These are phyloP conservation scores for Tetramorium bicarinatum DNA, from an alignment of 2,888 invertebrate species.

Conservation along the genomic window DNA sequence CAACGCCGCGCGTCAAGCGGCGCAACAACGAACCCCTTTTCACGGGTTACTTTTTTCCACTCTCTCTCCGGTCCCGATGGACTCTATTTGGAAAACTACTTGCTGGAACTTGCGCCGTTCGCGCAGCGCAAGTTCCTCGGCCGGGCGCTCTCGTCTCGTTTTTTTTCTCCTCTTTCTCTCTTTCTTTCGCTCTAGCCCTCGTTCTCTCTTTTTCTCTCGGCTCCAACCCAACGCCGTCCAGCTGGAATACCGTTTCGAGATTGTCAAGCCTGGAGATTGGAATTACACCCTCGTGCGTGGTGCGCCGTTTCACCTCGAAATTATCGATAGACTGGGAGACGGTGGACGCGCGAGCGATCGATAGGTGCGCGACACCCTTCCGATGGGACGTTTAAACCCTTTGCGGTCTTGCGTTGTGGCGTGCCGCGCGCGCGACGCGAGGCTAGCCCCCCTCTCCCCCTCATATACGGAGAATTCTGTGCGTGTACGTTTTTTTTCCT, in stretches of 20 bases:
- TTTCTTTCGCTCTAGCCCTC: neutral
- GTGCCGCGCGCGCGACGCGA: neutral
- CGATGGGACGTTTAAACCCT: conserved; percentile 48
- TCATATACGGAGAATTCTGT: neutral
- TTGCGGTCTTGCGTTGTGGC: conserved; percentile 26
- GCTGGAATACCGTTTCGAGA: conserved; percentile 51
- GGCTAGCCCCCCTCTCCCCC: neutral
- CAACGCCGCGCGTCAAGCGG: conserved; percentile 68
- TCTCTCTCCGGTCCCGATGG: conserved; percentile 59
- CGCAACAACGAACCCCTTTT: conserved; percentile 74
- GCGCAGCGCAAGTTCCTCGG: conserved; percentile 59
- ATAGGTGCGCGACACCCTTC: conserved; percentile 50
- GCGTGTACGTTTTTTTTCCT: too few relatives aligned
- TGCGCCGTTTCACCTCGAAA: conserved; percentile 41
- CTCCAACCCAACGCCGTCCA: neutral
- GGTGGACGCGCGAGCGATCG: conserved; percentile 44
- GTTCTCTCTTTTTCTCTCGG: neutral
- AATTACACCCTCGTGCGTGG: conserved; percentile 52
- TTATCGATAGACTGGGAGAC: conserved; percentile 55
- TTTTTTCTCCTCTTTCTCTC: conserved; percentile 18
- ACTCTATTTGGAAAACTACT: conserved; percentile 72
- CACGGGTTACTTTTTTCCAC: conserved; percentile 71
- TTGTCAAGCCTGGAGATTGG: conserved; percentile 61
- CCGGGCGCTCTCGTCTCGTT: conserved; percentile 34
- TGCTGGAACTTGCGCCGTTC: conserved; percentile 65